Base-by-base conservation (phyloP, 2,888 invertebrate genomes). In the Torymus texanus region DNA sequence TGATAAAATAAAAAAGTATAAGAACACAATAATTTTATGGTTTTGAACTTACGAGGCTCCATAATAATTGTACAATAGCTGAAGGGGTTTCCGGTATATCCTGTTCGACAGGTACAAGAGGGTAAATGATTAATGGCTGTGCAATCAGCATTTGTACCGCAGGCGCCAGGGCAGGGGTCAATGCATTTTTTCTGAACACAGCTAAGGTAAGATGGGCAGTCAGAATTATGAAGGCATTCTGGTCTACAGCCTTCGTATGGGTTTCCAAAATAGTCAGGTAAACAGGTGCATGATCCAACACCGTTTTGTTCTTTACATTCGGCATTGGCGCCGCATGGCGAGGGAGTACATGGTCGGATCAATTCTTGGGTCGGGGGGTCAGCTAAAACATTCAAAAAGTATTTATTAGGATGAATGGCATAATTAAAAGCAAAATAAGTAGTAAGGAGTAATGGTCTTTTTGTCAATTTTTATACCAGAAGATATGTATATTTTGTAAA, bases 241-340 rank as follows among this genome's bases (percentile, higher is more conserved):
- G 94, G 94, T 87, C 95, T 92, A 88, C 95, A 95, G 75, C 92
- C 92, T 68, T 91, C 90, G 83, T 94, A 93, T 13, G 94, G 93
- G 89, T 93, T 93, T 59, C 94, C 94, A 74, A 92, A 92, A 83
- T 92, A 93, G 65, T 92, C 92, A 29, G 88, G 85, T 13, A 91
- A 88, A 85, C 94, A 94, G 10, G 91, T 90, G 83, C 94, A 92
- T 14, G 91, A 88, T 65, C 92, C 91, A 58, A 88, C 90, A 16
- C 91, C 90, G 29, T 88, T 88, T 18, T 93, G 88, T 88, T 94
- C 94, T 84, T 94, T 93, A 86, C 97, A 97, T 85, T 94, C 92
- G 82, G 96, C 95, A 87, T 96, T 96, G 8, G 95, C 94, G 56
- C 97, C 97, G 88, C 97, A 97, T 0, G 96, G 96, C 2, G 95